These are phyloP conservation scores for Heptranchias perlo DNA, from an alignment of 2,113 vertebrate species.

Conservation along the genomic window DNA sequence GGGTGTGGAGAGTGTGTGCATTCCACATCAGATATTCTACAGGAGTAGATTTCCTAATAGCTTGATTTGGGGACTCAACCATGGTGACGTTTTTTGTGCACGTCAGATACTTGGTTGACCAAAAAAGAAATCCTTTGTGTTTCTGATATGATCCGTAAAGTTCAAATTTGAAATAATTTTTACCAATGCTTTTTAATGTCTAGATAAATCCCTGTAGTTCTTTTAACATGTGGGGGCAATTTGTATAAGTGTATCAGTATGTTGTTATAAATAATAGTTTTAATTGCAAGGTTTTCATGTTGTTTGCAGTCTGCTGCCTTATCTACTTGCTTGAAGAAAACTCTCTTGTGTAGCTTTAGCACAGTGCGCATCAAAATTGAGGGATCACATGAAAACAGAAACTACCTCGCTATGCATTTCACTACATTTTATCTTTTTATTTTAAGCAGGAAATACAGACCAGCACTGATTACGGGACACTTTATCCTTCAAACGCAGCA, in stretches of 20 bases:
- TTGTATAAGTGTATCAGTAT: slow-evolving; percentile 25
- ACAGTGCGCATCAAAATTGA: background rate
- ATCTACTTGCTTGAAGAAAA: slow-evolving; percentile 17
- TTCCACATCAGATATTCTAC: background rate
- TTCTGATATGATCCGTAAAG: background rate
- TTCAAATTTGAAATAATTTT: slow-evolving; percentile 10
- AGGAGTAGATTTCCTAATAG: background rate
- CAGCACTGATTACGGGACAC: background rate
- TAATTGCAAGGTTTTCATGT: slow-evolving; percentile 26
- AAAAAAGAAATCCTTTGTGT: background rate
- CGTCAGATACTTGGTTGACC: background rate
- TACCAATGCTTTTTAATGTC: slow-evolving; percentile 13
- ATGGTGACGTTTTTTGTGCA: background rate
- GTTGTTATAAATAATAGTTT: slow-evolving; percentile 34
- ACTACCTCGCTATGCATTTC: background rate
- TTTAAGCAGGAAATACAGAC: background rate
- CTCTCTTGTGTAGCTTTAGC: background rate
- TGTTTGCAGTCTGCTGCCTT: slow-evolving; percentile 23
- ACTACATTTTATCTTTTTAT: background rate
- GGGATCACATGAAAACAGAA: slow-evolving; percentile 9
- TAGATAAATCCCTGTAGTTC: slow-evolving; percentile 3
- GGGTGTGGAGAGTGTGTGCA: background rate
- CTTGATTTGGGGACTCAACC: background rate
- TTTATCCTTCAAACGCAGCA: background rate
- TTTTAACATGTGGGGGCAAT: slow-evolving; percentile 25